Base-by-base conservation (phyloP, 2,888 invertebrate species). In the Spodoptera littoralis region DNA sequence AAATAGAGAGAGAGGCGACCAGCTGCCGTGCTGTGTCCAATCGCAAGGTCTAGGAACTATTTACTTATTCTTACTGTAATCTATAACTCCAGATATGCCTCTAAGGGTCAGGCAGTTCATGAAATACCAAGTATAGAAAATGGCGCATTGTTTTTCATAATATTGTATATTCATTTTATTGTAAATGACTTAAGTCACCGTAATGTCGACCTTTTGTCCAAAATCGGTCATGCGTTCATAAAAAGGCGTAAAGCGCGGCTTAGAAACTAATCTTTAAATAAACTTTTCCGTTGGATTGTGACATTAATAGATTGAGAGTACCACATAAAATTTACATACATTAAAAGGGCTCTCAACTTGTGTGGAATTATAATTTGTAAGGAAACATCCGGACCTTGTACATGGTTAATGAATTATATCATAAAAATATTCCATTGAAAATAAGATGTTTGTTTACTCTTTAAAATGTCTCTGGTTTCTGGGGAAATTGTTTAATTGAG, bases 1-100 rank as follows among this genome's bases (percentile, higher is more conserved):
- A 85, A 83, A 88, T 86, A 90, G 84, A 87, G 85, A 85, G 88
- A 87, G 84, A 86, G 88, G 88, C 82, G 81, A 86, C 82, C 77
- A 85, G 85, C 87, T 84, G 81, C 80, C 79, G 79, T 58, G 68
- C 70, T 58, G 53, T 67, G 44, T 60, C 58, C 59, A 65, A 67
- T 77, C 60, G 61, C 86, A 88, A 88, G 89, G 88, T 83, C 87
- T 84, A 82, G 72, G 68, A 73, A 77, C 60, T 70, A 56, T 64
- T 70, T 65, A 59, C 73, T 62, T 60, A 76, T 72, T 74, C 61
- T 70, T 50, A 51, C 53, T 66, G 41, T 57, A 70, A 65, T 68
- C 51, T 60, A 53, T 71, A 56, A 53, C 44, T 62, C 60, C 58
- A 48, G 49, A 72, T 76, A 61, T 52, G 56, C 49, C 45, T 55